Conservation (phyloP, 2,113 vertebrate species). For the Trichomycterus rosablanca region DNA sequence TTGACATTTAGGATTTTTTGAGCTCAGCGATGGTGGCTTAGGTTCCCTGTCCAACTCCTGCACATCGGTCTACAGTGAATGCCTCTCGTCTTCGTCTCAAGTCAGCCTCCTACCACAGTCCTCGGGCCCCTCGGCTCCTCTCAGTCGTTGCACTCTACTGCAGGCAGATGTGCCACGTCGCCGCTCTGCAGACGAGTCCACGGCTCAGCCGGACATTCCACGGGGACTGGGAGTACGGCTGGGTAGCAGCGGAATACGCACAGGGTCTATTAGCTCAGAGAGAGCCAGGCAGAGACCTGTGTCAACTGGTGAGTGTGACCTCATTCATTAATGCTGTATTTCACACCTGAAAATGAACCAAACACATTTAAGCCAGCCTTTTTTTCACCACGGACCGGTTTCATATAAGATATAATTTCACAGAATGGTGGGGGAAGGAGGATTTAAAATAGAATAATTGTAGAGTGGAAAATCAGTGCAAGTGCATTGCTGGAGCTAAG, state of each 20-base stretch:
- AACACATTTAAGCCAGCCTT: too few relatives aligned
- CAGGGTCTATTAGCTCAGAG: constrained; percentile 47
- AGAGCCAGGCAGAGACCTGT: constrained; percentile 76
- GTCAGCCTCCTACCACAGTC: constrained; percentile 61
- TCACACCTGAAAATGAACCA: too few relatives aligned
- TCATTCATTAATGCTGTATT: too few relatives aligned
- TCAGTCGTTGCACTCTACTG: constrained; percentile 39
- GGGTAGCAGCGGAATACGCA: constrained; percentile 63
- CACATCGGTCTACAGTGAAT: constrained; percentile 88
- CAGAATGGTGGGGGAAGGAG: too few relatives aligned
- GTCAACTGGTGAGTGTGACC: constrained; percentile 80
- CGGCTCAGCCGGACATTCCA: constrained; percentile 59
- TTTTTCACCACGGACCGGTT: too few relatives aligned
- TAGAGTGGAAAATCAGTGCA: too few relatives aligned
- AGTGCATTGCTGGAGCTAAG: too few relatives aligned
- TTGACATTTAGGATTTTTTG: constrained; percentile 83
- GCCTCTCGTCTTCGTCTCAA: constrained; percentile 74
- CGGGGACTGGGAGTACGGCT: constrained; percentile 60
- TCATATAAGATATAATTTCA: too few relatives aligned
- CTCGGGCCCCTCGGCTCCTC: constrained; percentile 43
- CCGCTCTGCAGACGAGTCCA: constrained; percentile 81
- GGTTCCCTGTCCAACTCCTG: constrained; percentile 89
- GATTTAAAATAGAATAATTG: too few relatives aligned
- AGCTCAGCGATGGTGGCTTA: constrained; percentile 86
- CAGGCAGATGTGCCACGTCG: constrained; percentile 65